Conservation (phyloP, 1,140 invertebrate genomes). For the Glomeris maerens region DNA sequence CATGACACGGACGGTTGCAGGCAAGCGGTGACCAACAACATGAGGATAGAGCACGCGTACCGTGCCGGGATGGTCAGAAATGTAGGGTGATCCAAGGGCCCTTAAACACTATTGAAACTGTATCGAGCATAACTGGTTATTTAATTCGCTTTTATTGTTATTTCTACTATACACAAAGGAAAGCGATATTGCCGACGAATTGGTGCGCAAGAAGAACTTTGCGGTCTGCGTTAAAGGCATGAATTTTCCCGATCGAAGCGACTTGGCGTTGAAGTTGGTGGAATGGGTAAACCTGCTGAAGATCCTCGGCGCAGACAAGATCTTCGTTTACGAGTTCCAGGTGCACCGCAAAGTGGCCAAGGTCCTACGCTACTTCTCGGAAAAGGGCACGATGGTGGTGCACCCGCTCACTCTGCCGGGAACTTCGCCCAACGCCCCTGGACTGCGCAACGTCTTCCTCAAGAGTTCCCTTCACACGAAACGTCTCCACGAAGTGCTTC, state of each 20-base stretch:
- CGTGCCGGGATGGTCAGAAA: not conserved
- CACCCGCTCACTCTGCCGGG: slow-evolving; percentile 78
- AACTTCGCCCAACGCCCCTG: slow-evolving; percentile 74
- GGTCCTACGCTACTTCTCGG: slow-evolving; percentile 65
- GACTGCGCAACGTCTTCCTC: slow-evolving; percentile 73
- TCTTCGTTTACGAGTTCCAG: slow-evolving; percentile 82
- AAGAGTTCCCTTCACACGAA: slow-evolving; percentile 69
- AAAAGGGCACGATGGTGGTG: slow-evolving; percentile 57
- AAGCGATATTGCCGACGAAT: slow-evolving; percentile 42
- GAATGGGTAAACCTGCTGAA: slow-evolving; percentile 86
- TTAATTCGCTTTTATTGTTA: too few relatives aligned
- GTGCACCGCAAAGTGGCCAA: slow-evolving; percentile 83
- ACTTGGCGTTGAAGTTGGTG: slow-evolving; percentile 72
- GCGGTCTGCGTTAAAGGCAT: slow-evolving; percentile 89
- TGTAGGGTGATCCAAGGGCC: not conserved
- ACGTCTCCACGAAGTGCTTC: slow-evolving; percentile 85
- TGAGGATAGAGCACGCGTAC: slow-evolving; percentile 56
- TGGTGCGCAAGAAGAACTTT: slow-evolving; percentile 65
- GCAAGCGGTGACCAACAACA: slow-evolving; percentile 69
- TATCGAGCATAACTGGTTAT: not conserved
- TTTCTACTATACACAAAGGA: not conserved
- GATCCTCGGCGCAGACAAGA: slow-evolving; percentile 75
- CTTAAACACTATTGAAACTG: not conserved
- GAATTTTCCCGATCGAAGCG: slow-evolving; percentile 71
- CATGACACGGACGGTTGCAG: slow-evolving; percentile 68